Conservation (phyloP, 2,113 vertebrate genomes). For the Felis chaus region DNA sequence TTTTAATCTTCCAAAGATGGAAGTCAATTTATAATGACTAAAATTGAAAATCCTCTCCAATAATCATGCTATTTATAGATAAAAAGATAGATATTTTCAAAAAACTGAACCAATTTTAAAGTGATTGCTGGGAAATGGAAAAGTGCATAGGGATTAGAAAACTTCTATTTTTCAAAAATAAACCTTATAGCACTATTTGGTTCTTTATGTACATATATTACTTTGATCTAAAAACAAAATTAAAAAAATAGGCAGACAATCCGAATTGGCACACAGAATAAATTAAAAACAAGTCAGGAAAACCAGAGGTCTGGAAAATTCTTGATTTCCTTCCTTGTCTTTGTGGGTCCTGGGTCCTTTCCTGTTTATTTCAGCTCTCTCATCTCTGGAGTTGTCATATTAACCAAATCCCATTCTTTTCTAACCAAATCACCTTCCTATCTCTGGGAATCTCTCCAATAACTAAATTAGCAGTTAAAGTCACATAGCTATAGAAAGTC, state of each 20-base stretch:
- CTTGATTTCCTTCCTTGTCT: neutral
- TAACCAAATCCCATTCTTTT: neutral
- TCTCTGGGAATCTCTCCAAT: neutral
- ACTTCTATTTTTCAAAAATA: neutral
- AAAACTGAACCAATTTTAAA: neutral
- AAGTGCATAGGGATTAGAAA: neutral
- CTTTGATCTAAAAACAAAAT: constrained; percentile 12
- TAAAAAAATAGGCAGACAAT: neutral
- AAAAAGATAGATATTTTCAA: neutral
- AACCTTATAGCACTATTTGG: neutral
- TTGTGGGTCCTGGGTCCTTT: neutral
- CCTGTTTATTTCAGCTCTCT: neutral
- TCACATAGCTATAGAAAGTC: neutral
- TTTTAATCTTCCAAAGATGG: neutral
- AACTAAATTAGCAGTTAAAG: constrained; percentile 2
- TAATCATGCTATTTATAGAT: neutral
- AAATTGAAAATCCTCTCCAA: neutral
- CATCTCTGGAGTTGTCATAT: neutral
- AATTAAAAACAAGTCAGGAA: neutral
- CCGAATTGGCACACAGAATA: neutral
- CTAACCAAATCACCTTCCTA: neutral
- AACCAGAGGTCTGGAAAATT: neutral
- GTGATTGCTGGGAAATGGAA: neutral
- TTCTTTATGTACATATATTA: neutral
- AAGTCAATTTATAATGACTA: neutral